phyloP scores from a whole-genome alignment of 2,113 vertebrate species.

The Hydrochoerus hydrochaeris region DNA sequence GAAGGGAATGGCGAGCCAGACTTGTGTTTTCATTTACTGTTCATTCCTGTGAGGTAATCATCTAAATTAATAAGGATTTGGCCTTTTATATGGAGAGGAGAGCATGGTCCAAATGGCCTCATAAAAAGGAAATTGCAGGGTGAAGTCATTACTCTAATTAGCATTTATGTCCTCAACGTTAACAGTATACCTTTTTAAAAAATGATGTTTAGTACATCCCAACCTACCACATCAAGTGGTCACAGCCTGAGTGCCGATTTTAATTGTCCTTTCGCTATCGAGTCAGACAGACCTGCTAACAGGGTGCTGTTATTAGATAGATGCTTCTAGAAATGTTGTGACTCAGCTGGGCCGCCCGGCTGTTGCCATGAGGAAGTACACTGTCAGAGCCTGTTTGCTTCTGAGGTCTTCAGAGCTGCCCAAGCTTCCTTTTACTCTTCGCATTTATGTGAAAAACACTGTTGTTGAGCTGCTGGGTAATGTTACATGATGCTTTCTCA shows the following conservation, averaged over 20 bases:
- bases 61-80: conserved; percentile 83
- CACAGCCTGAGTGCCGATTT: conserved; percentile 72
- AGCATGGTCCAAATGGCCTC: conserved; percentile 81
- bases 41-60: conserved; percentile 78
- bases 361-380: conserved; percentile 62
- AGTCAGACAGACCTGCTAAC: conserved; percentile 74
- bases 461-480: conserved; percentile 25
- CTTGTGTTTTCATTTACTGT: conserved; percentile 71
- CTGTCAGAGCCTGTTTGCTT: conserved; percentile 59
- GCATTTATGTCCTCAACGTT: conserved; percentile 78
- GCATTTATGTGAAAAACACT: not conserved
- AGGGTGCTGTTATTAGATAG: conserved; percentile 70
- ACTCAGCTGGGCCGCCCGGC: conserved; percentile 6
- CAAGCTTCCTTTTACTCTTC: conserved; percentile 13
- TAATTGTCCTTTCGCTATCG: conserved; percentile 82
- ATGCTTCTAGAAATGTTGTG: conserved; percentile 58
- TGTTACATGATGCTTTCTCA: conserved; percentile 13
- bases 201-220: conserved; percentile 66
- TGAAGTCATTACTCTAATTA: conserved; percentile 86
- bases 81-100: conserved; percentile 77
- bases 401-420: not conserved
- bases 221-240: conserved; percentile 70
- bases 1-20: conserved; percentile 17
- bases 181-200: conserved; percentile 75
- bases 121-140: conserved; percentile 83